These are phyloP conservation scores for Iselma pallidipennis DNA, from an alignment of 2,888 invertebrate species.

Conservation along the genomic window DNA sequence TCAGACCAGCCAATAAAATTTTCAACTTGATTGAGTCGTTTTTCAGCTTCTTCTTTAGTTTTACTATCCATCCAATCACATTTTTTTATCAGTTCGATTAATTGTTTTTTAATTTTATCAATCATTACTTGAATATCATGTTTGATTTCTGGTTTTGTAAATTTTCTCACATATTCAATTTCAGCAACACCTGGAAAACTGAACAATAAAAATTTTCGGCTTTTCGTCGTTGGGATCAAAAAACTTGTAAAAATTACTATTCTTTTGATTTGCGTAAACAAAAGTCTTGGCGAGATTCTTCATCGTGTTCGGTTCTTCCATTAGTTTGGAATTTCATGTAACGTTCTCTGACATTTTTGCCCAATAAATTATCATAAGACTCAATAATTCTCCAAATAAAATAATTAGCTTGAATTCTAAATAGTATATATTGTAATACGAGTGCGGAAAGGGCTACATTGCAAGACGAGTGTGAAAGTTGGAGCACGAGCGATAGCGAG, in stretches of 20 bases:
- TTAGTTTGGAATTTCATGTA: slow-evolving; percentile 26
- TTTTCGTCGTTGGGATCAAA: background rate
- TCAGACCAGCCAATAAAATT: slow-evolving; percentile 38
- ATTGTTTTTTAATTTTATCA: slow-evolving; percentile 31
- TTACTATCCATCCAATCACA: slow-evolving; percentile 37
- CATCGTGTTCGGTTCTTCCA: slow-evolving; percentile 4
- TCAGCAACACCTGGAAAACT: slow-evolving; percentile 42
- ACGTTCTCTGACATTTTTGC: slow-evolving; percentile 30
- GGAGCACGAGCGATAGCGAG: too few relatives aligned
- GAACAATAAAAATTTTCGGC: background rate
- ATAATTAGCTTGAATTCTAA: slow-evolving; percentile 43
- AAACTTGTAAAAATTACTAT: slow-evolving; percentile 30
- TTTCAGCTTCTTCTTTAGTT: slow-evolving; percentile 26
- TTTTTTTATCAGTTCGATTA: slow-evolving; percentile 27
- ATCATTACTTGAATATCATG: slow-evolving; percentile 35
- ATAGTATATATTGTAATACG: slow-evolving; percentile 12
- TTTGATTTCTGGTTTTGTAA: slow-evolving; percentile 30
- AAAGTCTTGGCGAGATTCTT: slow-evolving; percentile 24
- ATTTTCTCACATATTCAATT: slow-evolving; percentile 38
- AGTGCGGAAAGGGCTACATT: too few relatives aligned
- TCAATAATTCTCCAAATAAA: slow-evolving; percentile 41
- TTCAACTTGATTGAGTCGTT: slow-evolving; percentile 31
- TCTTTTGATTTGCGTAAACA: slow-evolving; percentile 34
- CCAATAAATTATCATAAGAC: slow-evolving; percentile 34
- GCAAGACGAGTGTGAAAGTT: too few relatives aligned